A percentile compares a stretch with the other conserved stretches of the same genome.
These are phyloP conservation scores for Numida meleagris DNA, from an alignment of 2,113 vertebrate genomes.

Conservation along the genomic window DNA sequence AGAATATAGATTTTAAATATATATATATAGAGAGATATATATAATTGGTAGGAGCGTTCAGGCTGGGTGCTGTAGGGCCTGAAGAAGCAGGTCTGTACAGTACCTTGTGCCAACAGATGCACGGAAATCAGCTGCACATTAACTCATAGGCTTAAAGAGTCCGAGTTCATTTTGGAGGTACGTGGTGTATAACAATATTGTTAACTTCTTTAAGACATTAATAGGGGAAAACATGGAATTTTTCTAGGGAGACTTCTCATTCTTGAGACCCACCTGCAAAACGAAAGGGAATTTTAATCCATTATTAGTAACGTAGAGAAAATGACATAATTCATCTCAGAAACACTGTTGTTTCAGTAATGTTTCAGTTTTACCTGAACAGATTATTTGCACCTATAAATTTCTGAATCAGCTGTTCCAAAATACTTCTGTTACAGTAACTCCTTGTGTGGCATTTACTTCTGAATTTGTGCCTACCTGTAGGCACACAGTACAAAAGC, in stretches of 20 bases:
- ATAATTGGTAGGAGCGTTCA: constrained; percentile 6
- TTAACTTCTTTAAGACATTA: background rate
- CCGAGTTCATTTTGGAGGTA: constrained; percentile 8
- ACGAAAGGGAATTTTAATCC: background rate
- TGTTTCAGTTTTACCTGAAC: background rate
- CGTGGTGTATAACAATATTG: background rate
- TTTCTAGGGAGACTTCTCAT: background rate
- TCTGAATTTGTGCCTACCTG: background rate
- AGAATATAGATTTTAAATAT: constrained; percentile 53
- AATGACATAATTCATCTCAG: background rate
- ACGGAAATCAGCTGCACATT: constrained; percentile 31
- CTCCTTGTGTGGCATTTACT: background rate
- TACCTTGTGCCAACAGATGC: constrained; percentile 19
- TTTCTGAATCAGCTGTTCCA: background rate
- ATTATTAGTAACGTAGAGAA: background rate
- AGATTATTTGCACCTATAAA: background rate
- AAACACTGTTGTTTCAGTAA: background rate
- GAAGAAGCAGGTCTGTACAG: background rate
- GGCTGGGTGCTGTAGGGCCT: background rate
- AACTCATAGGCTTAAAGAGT: background rate
- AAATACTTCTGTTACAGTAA: background rate
- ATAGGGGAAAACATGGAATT: background rate
- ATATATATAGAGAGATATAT: background rate
- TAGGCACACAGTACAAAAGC: background rate
- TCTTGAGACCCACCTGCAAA: background rate